Conservation (phyloP, 2,113 vertebrate species). For the Perccottus glenii region DNA sequence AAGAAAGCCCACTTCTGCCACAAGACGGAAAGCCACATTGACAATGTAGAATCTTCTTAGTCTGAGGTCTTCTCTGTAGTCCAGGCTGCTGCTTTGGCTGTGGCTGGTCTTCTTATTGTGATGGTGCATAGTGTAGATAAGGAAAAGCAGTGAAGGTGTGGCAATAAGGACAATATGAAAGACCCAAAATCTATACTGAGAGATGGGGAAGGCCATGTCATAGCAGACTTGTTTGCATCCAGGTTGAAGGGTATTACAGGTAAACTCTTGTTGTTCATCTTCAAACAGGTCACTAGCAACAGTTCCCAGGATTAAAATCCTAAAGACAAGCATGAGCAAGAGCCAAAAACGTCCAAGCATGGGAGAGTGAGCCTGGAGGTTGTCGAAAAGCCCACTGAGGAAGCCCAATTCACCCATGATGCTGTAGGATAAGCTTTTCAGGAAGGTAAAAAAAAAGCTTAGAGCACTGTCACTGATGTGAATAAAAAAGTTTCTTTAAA, state of each 20-base stretch:
- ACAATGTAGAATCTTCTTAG: constrained; percentile 78
- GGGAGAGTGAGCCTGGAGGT: constrained; percentile 87
- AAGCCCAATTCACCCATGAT: constrained; percentile 90
- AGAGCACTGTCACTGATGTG: no score
- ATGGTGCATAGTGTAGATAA: constrained; percentile 87
- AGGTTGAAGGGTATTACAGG: constrained; percentile 91
- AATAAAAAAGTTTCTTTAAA: no score
- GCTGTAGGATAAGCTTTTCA: neutral
- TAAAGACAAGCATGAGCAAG: constrained; percentile 89
- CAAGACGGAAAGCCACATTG: constrained; percentile 84
- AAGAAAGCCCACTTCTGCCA: constrained; percentile 86
- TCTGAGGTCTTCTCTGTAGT: neutral
- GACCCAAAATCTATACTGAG: constrained; percentile 95
- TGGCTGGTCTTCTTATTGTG: constrained; percentile 68
- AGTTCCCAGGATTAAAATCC: constrained; percentile 90
- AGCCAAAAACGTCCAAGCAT: constrained; percentile 93
- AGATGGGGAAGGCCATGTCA: constrained; percentile 90
- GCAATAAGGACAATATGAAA: constrained; percentile 93
- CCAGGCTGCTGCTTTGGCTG: accelerated
- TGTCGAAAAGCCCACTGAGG: constrained; percentile 83
- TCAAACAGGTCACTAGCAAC: constrained; percentile 91
- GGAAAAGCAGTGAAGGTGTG: constrained; percentile 86
- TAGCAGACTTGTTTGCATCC: constrained; percentile 94
- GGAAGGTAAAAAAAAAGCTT: no score
- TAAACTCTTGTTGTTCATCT: constrained; percentile 90